Evolutionary conservation across 1,140 invertebrate species (phyloP).

Genomic region (Marisa cornuarietis): DNA sequence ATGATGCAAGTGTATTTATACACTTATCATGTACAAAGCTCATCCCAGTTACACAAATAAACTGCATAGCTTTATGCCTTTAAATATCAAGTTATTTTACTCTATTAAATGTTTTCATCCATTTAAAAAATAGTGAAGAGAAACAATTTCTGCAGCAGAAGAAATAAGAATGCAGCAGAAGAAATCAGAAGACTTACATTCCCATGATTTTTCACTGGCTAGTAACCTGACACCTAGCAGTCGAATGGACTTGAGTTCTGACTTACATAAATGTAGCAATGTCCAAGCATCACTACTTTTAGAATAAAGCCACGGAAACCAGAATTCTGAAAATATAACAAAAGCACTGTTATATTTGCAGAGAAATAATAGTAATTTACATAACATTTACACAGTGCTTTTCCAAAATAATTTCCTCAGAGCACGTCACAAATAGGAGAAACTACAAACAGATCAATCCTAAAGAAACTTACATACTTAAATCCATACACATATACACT

Average conservation of each 20-base stretch:
- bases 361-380: too few relatives aligned
- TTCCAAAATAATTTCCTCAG: neutral
- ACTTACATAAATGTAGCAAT: conserved; percentile 35
- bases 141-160: neutral
- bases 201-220: conserved; percentile 33
- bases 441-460: neutral
- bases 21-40: too few relatives aligned
- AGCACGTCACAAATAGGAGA: neutral
- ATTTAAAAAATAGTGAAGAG: neutral
- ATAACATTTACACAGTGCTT: neutral
- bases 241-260: conserved; percentile 26
- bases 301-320: conserved; percentile 42
- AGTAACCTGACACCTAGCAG: conserved; percentile 36
- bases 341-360: too few relatives aligned
- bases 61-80: too few relatives aligned
- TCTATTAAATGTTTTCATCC: neutral
- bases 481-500: neutral
- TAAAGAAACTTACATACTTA: neutral
- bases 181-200: conserved; percentile 26
- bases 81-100: too few relatives aligned
- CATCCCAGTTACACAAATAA: neutral
- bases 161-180: neutral
- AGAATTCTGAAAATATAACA: conserved; percentile 23
- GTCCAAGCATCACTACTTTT: conserved; percentile 40
- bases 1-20: too few relatives aligned